phyloP scores from a whole-genome alignment of 1,140 invertebrate genomes.

The Macrocentrus cingulum region DNA sequence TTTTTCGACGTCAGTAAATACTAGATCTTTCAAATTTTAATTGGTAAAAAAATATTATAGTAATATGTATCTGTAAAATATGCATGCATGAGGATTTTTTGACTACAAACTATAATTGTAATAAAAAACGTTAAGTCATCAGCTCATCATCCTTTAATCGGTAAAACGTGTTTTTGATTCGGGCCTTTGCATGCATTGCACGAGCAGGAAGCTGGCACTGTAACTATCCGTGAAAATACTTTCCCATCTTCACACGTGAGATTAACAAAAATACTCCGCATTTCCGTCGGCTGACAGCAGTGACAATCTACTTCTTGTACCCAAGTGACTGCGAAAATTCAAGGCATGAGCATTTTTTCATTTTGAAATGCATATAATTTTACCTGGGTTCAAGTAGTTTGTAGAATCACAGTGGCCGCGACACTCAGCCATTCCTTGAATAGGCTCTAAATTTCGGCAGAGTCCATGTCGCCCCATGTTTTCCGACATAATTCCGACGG shows the following conservation, averaged over 20 bases:
- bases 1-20: too few species aligned
- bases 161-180: not conserved
- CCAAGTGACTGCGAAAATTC: constrained; percentile 54
- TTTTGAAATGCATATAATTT: constrained; percentile 26
- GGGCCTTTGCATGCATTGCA: constrained; percentile 57
- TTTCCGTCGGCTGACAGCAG: constrained; percentile 63
- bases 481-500: constrained; percentile 61
- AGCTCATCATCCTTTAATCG: constrained; percentile 2
- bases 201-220: constrained; percentile 58
- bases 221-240: constrained; percentile 54
- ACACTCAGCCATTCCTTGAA: constrained; percentile 67
- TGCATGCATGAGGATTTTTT: too few species aligned
- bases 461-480: constrained; percentile 55
- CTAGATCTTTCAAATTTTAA: too few species aligned
- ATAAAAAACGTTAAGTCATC: too few species aligned
- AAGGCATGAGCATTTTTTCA: constrained; percentile 1
- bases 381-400: constrained; percentile 66
- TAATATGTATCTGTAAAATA: too few species aligned
- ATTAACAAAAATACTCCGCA: constrained; percentile 50
- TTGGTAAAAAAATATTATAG: too few species aligned
- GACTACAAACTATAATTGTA: too few species aligned
- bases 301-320: constrained; percentile 60
- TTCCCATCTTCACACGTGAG: constrained; percentile 62
- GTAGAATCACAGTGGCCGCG: constrained; percentile 67
- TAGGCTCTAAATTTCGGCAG: constrained; percentile 64